Conservation (phyloP, 2,888 invertebrate genomes). For the Argynnis bischoffii region DNA sequence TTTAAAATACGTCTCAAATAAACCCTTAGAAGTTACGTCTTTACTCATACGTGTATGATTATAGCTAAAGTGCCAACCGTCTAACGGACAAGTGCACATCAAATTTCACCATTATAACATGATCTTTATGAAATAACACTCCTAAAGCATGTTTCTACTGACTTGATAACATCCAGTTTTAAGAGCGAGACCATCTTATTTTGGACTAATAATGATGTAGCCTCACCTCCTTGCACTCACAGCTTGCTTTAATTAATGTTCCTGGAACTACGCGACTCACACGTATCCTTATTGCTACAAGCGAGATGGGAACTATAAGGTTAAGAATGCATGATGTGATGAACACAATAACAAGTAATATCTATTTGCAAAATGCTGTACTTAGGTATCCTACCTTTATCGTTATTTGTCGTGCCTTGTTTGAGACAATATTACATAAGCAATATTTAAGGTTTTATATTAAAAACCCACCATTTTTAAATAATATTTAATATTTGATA, state of each 20-base stretch:
- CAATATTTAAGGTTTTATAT: too few relatives aligned
- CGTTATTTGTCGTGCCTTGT: too few relatives aligned
- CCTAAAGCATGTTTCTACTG: conserved; percentile 1
- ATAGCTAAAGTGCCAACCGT: conserved; percentile 39
- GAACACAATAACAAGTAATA: not conserved
- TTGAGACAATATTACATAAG: too few relatives aligned
- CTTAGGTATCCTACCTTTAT: too few relatives aligned
- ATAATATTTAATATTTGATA: too few relatives aligned
- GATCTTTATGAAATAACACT: conserved; percentile 21
- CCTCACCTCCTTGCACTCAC: conserved; percentile 76
- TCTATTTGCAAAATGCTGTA: not conserved
- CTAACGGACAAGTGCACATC: conserved; percentile 61
- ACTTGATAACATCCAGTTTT: conserved; percentile 33
- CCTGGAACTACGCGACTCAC: conserved; percentile 45
- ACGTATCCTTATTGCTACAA: conserved; percentile 60
- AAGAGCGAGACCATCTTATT: conserved; percentile 51
- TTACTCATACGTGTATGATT: not conserved
- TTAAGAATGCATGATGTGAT: not conserved
- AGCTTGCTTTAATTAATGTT: conserved; percentile 78
- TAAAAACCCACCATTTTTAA: too few relatives aligned
- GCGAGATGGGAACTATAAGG: conserved; percentile 35
- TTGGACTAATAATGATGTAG: conserved; percentile 60
- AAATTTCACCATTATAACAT: conserved; percentile 27
- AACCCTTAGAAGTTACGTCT: not conserved
- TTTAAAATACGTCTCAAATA: too few relatives aligned